These are phyloP conservation scores for Neodiprion fabricii DNA, from an alignment of 1,140 invertebrate species.

Conservation along the genomic window DNA sequence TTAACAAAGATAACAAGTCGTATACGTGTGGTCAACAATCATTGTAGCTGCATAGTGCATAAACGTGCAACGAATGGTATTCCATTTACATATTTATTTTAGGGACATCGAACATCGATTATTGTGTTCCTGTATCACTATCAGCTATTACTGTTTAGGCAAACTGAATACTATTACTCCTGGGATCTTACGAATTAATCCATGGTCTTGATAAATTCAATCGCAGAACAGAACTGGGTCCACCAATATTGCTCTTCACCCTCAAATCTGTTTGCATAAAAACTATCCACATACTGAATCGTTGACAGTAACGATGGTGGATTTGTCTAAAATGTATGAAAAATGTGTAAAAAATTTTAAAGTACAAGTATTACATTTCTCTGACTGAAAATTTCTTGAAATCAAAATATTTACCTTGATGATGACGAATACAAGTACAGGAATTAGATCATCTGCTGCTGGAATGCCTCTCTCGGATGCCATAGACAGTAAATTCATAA, in stretches of 20 bases:
- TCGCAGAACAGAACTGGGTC: conserved; percentile 96
- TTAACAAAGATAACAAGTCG: too few species aligned
- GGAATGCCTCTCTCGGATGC: conserved; percentile 82
- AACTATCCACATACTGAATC: conserved; percentile 94
- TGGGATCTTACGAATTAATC: conserved; percentile 68
- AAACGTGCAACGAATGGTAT: conserved; percentile 1
- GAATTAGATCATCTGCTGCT: conserved; percentile 96
- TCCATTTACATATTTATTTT: not conserved
- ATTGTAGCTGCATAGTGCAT: not conserved
- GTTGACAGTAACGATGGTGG: conserved; percentile 94
- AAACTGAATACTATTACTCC: not conserved
- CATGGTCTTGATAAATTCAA: conserved; percentile 99
- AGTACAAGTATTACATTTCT: not conserved
- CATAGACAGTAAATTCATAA: conserved; percentile 91
- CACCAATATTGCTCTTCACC: conserved; percentile 98
- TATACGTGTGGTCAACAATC: not conserved
- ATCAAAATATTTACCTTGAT: conserved; percentile 76
- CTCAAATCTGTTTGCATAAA: conserved; percentile 82
- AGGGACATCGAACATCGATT: not conserved
- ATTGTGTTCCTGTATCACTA: not conserved
- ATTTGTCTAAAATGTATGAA: conserved; percentile 77
- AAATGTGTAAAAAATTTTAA: conserved; percentile 11
- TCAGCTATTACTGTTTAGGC: not conserved
- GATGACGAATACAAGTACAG: conserved; percentile 95
- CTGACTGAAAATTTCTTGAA: not conserved